phyloP scores from a whole-genome alignment of 2,888 invertebrate species.

The Nomada flava region DNA sequence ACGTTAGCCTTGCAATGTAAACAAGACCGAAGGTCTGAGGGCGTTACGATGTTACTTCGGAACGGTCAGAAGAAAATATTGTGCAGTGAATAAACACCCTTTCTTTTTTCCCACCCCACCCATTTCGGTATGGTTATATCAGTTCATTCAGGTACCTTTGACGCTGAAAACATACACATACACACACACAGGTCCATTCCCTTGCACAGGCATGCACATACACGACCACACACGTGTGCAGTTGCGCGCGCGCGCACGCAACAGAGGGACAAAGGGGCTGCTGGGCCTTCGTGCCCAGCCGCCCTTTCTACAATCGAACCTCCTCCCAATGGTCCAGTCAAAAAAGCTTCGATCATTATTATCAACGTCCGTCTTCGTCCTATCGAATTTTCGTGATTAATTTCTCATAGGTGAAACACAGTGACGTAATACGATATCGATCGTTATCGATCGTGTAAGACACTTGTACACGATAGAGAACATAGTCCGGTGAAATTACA shows the following conservation, averaged over 20 bases:
- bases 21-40: slow-evolving; percentile 52
- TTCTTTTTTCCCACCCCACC: slow-evolving; percentile 45
- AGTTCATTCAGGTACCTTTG: slow-evolving; percentile 81
- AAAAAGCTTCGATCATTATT: slow-evolving; percentile 25
- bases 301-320: slow-evolving; percentile 34
- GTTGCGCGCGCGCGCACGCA: slow-evolving; percentile 12
- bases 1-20: slow-evolving; percentile 18
- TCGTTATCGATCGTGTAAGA: background rate
- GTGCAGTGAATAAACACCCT: slow-evolving; percentile 62
- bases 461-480: background rate
- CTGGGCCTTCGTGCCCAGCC: slow-evolving; percentile 24
- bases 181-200: slow-evolving; percentile 23
- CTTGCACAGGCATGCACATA: slow-evolving; percentile 4
- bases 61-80: slow-evolving; percentile 49
- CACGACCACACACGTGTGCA: background rate
- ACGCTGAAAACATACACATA: slow-evolving; percentile 73
- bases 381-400: slow-evolving; percentile 42
- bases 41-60: slow-evolving; percentile 39
- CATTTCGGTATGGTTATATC: slow-evolving; percentile 70
- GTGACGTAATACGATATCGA: background rate
- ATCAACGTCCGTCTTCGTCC: slow-evolving; percentile 35
- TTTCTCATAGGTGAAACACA: background rate
- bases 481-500: background rate
- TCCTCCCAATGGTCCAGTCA: slow-evolving; percentile 51
- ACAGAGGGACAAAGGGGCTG: slow-evolving; percentile 33